Base-by-base conservation (phyloP, 2,113 vertebrate species). In the Lonchura striata region DNA sequence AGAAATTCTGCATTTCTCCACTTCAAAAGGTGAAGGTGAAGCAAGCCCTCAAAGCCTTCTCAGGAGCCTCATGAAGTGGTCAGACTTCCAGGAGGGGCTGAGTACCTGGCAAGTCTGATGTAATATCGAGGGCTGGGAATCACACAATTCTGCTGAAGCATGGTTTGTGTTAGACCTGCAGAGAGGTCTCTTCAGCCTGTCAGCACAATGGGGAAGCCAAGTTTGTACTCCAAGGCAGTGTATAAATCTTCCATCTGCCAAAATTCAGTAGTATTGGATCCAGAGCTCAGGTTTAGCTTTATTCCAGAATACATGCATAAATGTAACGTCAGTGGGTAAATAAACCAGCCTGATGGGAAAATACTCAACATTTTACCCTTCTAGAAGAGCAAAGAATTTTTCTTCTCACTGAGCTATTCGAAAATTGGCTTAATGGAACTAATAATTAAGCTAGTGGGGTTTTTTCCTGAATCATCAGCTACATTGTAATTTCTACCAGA, bases 401-500 rank as follows among this genome's bases (percentile, higher is more conserved):
- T 50, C 70, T 88, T 94, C 82, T 81, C 52, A 52, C 22, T 77
- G 75, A 95, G 68, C 63, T 77, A 70, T 88, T 91, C 94, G 42
- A 80, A 88, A 96, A 85, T 63, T 93, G 85, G 59, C 82, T 91
- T 94, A 93, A 85, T 95, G 68, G 78, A 95, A 52, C 54, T 61
- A 65, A 70, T 92, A 93, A 95, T 94, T 90, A 91, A 94, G 50
- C 54, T 60, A 44, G 59, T 86, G 39, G 7, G 7, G 16, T 16
- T 71, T 75, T 81, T 63, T 82, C 54, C 87, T 82, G 82, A 95
- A 86, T 94, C 87, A 95, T 88, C 84, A 63, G 44, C 71, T 91
- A 44, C 25, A 13, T 30, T 88, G 52, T 83, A 95, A 92, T 87
- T 92, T 75, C 59, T 78, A 88, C 28, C 15, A 87, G 66, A 92